Conservation (phyloP, 2,888 invertebrate species). For the Ferrisia virgata region DNA sequence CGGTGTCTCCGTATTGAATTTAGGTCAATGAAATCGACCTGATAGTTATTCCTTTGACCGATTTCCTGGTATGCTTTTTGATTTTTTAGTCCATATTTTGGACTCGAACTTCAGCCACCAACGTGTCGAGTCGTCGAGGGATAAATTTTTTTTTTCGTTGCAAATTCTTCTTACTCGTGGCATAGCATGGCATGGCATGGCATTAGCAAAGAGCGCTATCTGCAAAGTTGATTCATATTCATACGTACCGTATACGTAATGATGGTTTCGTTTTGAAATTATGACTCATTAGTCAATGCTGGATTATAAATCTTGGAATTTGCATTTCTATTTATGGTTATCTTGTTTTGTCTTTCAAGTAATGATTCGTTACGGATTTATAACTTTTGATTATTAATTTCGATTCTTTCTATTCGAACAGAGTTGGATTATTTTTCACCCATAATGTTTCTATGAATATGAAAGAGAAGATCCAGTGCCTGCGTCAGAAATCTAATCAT, state of each 20-base stretch:
- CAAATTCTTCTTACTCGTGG: background rate
- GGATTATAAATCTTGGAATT: background rate
- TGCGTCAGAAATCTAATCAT: no score
- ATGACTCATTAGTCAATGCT: background rate
- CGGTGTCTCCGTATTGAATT: background rate
- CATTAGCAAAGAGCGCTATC: background rate
- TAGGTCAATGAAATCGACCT: background rate
- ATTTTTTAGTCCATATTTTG: background rate
- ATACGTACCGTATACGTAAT: no score
- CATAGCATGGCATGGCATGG: background rate
- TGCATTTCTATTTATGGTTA: background rate
- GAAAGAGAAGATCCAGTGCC: background rate
- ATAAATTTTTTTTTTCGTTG: background rate
- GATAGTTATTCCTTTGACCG: background rate
- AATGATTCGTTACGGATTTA: background rate
- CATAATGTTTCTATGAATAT: no score
- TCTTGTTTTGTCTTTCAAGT: background rate
- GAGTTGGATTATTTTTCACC: background rate
- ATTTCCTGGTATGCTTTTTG: background rate
- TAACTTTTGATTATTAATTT: no score
- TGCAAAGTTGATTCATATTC: background rate
- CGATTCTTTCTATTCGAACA: background rate
- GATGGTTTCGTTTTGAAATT: background rate
- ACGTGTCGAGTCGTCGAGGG: background rate
- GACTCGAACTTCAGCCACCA: background rate